These are phyloP conservation scores for Melozone crissalis DNA, from an alignment of 2,113 vertebrate genomes.

Conservation along the genomic window DNA sequence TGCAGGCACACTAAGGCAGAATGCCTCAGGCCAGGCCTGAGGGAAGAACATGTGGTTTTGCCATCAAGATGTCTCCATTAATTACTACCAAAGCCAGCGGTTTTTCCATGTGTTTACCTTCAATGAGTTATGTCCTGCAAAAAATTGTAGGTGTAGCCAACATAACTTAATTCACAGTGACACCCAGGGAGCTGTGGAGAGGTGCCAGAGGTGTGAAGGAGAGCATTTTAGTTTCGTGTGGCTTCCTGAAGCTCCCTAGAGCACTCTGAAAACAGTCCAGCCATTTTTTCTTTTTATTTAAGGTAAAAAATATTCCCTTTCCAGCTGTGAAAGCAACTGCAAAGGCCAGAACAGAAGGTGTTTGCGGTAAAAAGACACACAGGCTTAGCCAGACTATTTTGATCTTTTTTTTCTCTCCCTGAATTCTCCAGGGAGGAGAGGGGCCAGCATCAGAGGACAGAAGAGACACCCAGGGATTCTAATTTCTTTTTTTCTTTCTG, in stretches of 20 bases:
- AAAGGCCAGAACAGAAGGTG: constrained; percentile 60
- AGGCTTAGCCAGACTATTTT: background rate
- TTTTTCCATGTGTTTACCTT: constrained; percentile 40
- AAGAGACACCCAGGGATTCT: background rate
- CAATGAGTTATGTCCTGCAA: constrained; percentile 12
- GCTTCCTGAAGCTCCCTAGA: constrained; percentile 40
- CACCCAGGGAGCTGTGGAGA: background rate
- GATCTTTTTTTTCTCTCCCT: background rate
- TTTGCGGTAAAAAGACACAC: background rate
- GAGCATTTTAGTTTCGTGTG: constrained; percentile 39
- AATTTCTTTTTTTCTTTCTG: background rate
- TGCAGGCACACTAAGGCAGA: background rate
- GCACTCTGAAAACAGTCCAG: background rate
- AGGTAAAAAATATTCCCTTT: constrained; percentile 15
- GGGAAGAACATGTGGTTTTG: background rate
- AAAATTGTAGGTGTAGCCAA: background rate
- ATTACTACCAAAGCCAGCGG: constrained; percentile 17
- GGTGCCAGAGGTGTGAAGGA: constrained; percentile 3
- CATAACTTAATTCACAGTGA: constrained; percentile 6
- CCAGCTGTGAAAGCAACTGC: constrained; percentile 57
- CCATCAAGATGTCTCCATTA: background rate
- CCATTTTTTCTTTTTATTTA: background rate
- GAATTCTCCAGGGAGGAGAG: background rate
- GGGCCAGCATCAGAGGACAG: background rate
- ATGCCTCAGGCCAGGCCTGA: background rate